Evolutionary conservation across 2,113 vertebrate species (phyloP), one percentile per base, ranked within the genome.

Genomic region (Brachyhypopomus occidentalis): DNA sequence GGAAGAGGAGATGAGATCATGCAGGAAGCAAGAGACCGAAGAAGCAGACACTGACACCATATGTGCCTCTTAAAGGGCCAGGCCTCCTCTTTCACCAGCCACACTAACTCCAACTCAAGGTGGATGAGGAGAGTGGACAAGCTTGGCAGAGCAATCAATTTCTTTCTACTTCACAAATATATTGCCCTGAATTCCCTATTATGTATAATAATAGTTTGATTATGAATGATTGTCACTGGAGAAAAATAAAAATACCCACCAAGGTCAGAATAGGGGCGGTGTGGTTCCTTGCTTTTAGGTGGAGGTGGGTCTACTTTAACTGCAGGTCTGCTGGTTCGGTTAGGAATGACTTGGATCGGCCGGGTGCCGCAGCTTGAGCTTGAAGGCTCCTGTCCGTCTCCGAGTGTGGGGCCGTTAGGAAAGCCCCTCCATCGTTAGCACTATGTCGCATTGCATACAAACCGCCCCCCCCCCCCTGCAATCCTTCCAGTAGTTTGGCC

Each of bases 1-100:
- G 88, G 62, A 93, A 94, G 94, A 94, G 94, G 88, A 92, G 90
- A 93, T 96, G 95, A 97, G 94, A 94, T 96, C 94, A 96, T 95
- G 91, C 93, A 69, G 25, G 92, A 95, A 89, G 83, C 76, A 82
- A 41, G 87, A 92, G 88, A 80, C 75, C 90, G 58, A 72, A 72
- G 79, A 79, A 66, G 38, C 79, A 82, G 82, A 82, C 72, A 72
- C 76, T 72, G 72, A 82, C 83, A 86, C 79, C 64, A 84, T 90
- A 93, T 91, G 91, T 84, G 88, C 87, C 90, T 91, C 90, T 92
- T 92, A 93, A 94, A 92, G 92, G 88, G 90, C 89, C 89, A 89
- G 86, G n/a, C 1, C 22, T 75, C 69, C 14, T 78, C 66, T 91
- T 94, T 92, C 91, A 72, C 89, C 88, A 87, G 70, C 14, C 73